Evolutionary conservation across 92 coral and sea anemone species (phyloP), one percentile per base, ranked within the genome.

Genomic region (Heliopora coerulea): DNA sequence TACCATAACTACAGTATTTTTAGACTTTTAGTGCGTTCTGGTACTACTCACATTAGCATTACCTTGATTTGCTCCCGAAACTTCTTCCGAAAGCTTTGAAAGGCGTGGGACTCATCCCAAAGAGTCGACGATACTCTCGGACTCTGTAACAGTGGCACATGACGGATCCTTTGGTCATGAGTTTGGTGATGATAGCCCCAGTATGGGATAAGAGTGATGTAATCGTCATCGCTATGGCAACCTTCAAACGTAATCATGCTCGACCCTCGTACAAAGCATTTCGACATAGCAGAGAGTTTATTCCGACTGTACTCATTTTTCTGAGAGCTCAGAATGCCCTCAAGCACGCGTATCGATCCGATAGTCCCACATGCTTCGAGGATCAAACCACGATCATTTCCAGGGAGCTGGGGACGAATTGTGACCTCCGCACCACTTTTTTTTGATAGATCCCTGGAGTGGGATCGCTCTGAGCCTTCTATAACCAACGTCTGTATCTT

Each of bases 231-330:
- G 69, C 83, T 86, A 33, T 82, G 91, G 62, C 85, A 85, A 75
- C 85, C 79, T 84, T 90, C 98, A 52, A 93, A 85, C 67, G 91
- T 39, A 84, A 90, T 90, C 40, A 78, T 86, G 56, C 86, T 90
- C 3, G 98, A 91, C 19, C 92, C 98, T 74, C 88, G 89, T 19
- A 93, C 96, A 37, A 89, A 93, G 50, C 93, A 88, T 83, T 89
- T 79, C 11, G 96, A 87, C 98, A 93, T 93, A 63, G 84, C 70
- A 27, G 86, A 82, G 15, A 86, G 88, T 56, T 75, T 86, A 59
- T 81, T 85, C 56, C 87, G 81, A 3, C 79, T 29, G n/a, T 87
- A 82, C 23, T 89, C 86, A 28, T 86, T 57, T 14, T 91, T 73
- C 87, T 87, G 70, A 20, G 84, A 88, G 80, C 88, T 85, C 14